phyloP scores from a whole-genome alignment of 1,140 invertebrate genomes.

The Hycleus cichorii region DNA sequence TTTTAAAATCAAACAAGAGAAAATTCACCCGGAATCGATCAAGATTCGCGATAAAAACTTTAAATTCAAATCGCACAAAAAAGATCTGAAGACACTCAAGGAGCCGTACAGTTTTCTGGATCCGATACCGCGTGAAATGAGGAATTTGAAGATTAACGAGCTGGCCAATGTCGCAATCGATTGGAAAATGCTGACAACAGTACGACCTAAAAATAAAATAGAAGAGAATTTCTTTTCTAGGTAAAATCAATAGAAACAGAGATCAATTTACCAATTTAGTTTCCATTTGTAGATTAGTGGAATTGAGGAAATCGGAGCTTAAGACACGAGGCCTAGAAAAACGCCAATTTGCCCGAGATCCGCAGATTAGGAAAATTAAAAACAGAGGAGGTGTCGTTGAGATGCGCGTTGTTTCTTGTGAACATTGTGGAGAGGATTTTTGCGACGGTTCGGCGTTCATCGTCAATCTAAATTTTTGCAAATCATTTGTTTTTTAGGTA shows the following conservation, averaged over 20 bases:
- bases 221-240: conserved; percentile 86
- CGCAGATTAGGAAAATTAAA: conserved; percentile 63
- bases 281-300: conserved; percentile 53
- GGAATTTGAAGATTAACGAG: conserved; percentile 65
- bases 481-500: conserved; percentile 32
- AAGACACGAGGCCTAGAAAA: conserved; percentile 61
- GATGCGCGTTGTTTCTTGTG: conserved; percentile 62
- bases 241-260: conserved; percentile 40
- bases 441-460: conserved; percentile 52
- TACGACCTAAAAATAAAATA: conserved; percentile 69
- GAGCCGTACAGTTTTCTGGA: conserved; percentile 64
- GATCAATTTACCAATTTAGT: neutral
- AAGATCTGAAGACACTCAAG: conserved; percentile 52
- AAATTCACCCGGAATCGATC: conserved; percentile 59
- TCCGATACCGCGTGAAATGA: conserved; percentile 78
- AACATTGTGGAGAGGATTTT: conserved; percentile 78
- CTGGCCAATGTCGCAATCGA: conserved; percentile 80
- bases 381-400: conserved; percentile 73
- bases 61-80: conserved; percentile 60
- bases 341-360: conserved; percentile 50
- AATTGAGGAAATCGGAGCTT: conserved; percentile 68
- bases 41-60: conserved; percentile 56
- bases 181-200: conserved; percentile 85
- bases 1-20: conserved; percentile 81
- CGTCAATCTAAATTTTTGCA: neutral